A percentile compares a stretch with the other conserved stretches of the same genome.
These are phyloP conservation scores for Chymomyza fuscimana DNA, from an alignment of 2,888 invertebrate species.

Conservation along the genomic window DNA sequence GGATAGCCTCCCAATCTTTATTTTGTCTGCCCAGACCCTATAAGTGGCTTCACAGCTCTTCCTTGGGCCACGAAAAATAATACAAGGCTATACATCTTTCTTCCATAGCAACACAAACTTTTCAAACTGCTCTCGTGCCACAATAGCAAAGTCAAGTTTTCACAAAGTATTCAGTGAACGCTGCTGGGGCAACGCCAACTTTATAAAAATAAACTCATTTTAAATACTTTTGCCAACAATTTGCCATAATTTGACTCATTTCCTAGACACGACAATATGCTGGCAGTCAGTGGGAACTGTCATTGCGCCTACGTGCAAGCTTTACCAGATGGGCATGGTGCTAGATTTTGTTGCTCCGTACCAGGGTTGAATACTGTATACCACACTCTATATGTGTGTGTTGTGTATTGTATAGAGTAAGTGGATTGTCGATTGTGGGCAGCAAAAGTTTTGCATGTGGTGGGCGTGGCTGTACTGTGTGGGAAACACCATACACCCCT, in stretches of 20 bases:
- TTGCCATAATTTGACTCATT: constrained; percentile 74
- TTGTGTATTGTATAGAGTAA: neutral
- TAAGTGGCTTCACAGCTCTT: too few species aligned
- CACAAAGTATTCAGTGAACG: neutral
- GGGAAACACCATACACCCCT: too few species aligned
- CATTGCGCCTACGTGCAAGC: neutral
- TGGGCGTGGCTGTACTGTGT: neutral
- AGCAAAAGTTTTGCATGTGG: neutral
- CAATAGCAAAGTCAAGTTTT: neutral
- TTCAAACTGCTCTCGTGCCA: neutral
- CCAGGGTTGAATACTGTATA: neutral
- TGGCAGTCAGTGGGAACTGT: neutral
- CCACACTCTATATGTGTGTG: neutral
- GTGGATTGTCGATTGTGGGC: neutral
- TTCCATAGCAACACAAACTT: too few species aligned
- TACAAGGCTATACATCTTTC: too few species aligned
- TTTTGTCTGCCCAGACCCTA: too few species aligned
- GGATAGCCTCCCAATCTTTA: too few species aligned
- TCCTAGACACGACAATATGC: constrained; percentile 32
- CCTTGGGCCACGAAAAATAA: too few species aligned
- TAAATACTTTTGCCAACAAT: constrained; percentile 72
- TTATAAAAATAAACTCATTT: constrained; percentile 66
- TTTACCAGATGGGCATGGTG: neutral
- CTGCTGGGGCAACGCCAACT: constrained; percentile 7
- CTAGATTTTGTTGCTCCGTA: neutral